phyloP scores from a whole-genome alignment of 2,113 vertebrate genomes.

The Phainopepla nitens region DNA sequence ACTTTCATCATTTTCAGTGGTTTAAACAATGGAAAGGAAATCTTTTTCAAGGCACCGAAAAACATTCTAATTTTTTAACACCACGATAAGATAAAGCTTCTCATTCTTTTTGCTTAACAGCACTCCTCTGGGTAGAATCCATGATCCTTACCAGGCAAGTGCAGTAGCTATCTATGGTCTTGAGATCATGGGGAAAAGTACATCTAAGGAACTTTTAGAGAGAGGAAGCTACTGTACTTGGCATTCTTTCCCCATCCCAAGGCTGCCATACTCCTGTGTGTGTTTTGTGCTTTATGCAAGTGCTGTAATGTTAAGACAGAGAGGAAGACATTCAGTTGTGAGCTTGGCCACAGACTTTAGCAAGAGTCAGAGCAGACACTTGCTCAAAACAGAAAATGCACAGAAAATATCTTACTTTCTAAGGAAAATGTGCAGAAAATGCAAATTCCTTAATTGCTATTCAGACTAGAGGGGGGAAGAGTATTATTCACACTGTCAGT shows the following conservation, averaged over 20 bases:
- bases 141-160: not conserved
- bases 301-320: not conserved
- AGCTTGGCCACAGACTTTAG: not conserved
- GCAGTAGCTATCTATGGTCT: not conserved
- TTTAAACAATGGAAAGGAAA: not conserved
- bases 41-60: not conserved
- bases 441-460: conserved; percentile 12
- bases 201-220: not conserved
- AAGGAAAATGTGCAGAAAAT: not conserved
- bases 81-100: not conserved
- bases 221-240: not conserved
- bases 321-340: not conserved
- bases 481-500: not conserved
- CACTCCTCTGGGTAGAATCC: not conserved
- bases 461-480: not conserved
- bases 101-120: not conserved
- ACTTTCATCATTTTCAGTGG: not conserved
- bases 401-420: not conserved
- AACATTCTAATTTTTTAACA: not conserved
- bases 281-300: not conserved
- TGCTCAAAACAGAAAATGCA: not conserved
- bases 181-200: not conserved
- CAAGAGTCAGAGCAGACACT: not conserved
- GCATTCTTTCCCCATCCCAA: not conserved
- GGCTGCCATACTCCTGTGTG: not conserved